Base-by-base conservation (phyloP, 2,113 vertebrate species). In the Zosterops lateralis region DNA sequence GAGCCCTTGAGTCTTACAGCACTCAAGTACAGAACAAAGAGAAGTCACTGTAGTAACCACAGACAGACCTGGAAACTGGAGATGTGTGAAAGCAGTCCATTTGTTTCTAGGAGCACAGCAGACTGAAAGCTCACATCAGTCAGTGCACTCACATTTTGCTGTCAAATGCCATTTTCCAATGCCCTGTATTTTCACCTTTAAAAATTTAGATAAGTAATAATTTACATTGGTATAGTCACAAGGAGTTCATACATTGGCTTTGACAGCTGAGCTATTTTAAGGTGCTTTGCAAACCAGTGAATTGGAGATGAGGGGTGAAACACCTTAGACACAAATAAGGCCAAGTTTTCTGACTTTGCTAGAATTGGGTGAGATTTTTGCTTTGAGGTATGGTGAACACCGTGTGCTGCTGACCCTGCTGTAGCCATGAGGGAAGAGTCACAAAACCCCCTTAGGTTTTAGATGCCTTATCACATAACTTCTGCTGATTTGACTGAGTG, bases 1-100 rank as follows among this genome's bases (percentile, higher is more conserved):
- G 90, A 97, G 89, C 91, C 75, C 93, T 96, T 95, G 93, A 96
- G 84, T 97, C 89, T 90, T 86, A 81, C 65, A 95, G 72, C 94
- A 86, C 85, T 96, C 5, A 1, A 83, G 56, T 51, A 57, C 84
- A 84, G 90, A 97, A 96, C 92, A 96, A 97, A 96, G 83, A 93
- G 64, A 93, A 97, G 86, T 78, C 91, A 95, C 71, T 89, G 93
- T 90, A 91, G 89, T 95, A 96, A 96, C 82, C 17, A 34, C 68
- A 94, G 94, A 78, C 84, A 95, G 91, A 94, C 82, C 74, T 84
- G 50, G 3, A 93, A 93, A 89, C 12, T 6, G 65, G 57, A 93
- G 83, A 97, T 84, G 83, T 95, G 77, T 12, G 21, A 94, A 97
- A 94, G 85, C 71, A 93, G 89, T 92, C 68, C 71, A 81, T 95